phyloP scores from a whole-genome alignment of 2,888 invertebrate genomes.

The Eupsilia transversa region DNA sequence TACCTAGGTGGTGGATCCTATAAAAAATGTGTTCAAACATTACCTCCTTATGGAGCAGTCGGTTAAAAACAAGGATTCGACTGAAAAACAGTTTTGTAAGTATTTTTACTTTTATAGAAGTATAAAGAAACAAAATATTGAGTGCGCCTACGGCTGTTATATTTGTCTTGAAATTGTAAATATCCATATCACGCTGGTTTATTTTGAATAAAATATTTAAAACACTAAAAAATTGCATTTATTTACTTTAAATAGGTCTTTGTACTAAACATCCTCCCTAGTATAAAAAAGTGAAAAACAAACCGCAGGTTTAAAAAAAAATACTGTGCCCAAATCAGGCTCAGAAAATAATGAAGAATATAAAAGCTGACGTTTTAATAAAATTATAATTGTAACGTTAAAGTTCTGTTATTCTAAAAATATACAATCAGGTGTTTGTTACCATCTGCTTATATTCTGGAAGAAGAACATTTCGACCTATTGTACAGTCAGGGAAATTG shows the following conservation, averaged over 20 bases:
- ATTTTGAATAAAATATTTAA: constrained; percentile 84
- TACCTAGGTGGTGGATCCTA: neutral
- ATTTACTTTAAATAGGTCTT: constrained; percentile 26
- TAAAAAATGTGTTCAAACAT: neutral
- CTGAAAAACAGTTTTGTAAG: neutral
- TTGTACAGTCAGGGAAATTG: neutral
- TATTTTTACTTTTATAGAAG: neutral
- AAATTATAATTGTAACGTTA: neutral
- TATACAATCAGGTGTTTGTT: neutral
- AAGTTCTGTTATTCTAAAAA: no score
- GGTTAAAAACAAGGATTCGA: neutral
- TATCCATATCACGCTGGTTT: constrained; percentile 85
- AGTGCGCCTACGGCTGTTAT: constrained; percentile 37
- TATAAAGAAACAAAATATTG: constrained; percentile 25
- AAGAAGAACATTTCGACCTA: neutral
- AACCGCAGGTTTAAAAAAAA: neutral
- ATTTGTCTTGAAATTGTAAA: constrained; percentile 77
- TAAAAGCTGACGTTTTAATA: neutral
- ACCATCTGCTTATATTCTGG: neutral
- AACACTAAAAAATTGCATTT: constrained; percentile 70
- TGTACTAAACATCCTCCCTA: no score
- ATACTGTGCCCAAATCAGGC: neutral
- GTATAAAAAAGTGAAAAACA: neutral
- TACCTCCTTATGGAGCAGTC: neutral
- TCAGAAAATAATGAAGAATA: neutral